These are phyloP conservation scores for Lycodopsis pacificus DNA, from an alignment of 2,797 vertebrate genomes.

Conservation along the genomic window DNA sequence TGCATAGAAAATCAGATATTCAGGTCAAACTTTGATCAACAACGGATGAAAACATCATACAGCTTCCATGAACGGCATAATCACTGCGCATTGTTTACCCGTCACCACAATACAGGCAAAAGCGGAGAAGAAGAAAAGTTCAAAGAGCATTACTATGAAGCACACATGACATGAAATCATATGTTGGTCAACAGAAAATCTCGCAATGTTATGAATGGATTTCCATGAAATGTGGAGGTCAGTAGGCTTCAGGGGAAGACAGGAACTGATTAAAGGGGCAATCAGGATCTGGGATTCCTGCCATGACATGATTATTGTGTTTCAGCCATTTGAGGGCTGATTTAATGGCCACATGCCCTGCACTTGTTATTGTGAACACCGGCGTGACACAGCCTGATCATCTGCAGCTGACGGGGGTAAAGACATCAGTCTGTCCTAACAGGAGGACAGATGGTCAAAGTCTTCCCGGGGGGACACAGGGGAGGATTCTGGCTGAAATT, in stretches of 20 bases:
- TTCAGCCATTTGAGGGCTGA: constrained; percentile 34
- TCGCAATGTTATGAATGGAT: constrained; percentile 27
- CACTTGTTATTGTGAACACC: constrained; percentile 12
- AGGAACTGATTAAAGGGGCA: constrained; percentile 47
- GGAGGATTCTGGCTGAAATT: constrained; percentile 7
- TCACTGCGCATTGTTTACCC: neutral
- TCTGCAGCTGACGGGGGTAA: neutral
- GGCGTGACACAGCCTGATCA: constrained; percentile 3
- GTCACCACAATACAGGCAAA: neutral
- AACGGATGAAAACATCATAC: constrained; percentile 17
- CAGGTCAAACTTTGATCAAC: constrained; percentile 30
- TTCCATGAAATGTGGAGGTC: constrained; percentile 34
- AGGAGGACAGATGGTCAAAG: constrained; percentile 60
- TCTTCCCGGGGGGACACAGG: constrained; percentile 40
- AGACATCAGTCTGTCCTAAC: constrained; percentile 13
- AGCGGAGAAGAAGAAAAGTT: neutral
- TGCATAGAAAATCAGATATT: constrained; percentile 21
- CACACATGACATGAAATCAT: neutral
- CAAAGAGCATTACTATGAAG: neutral
- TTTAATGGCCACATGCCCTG: constrained; percentile 41
- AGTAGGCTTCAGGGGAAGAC: constrained; percentile 21
- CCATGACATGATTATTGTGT: constrained; percentile 62
- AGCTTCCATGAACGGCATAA: neutral
- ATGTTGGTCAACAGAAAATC: constrained; percentile 10
- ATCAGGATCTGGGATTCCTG: constrained; percentile 47